Conservation (phyloP, 1,140 invertebrate genomes). For the Dolichoris vasculosae region DNA sequence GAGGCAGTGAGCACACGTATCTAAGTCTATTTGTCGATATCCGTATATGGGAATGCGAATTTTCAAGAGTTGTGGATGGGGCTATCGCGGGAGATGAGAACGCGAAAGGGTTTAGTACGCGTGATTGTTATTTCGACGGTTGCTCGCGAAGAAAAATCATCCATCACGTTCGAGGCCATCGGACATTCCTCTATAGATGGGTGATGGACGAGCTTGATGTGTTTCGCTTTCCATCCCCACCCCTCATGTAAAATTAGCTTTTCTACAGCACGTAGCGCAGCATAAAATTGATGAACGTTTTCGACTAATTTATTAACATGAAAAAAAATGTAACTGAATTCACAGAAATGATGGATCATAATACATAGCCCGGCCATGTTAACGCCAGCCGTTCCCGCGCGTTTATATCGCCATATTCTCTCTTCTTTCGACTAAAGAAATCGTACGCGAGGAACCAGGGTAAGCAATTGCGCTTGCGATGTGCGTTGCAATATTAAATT, state of each 20-base stretch:
- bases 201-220: conserved; percentile 42
- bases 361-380: too few relatives aligned
- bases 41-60: not conserved
- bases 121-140: conserved; percentile 7
- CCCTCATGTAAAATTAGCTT: conserved; percentile 59
- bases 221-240: conserved; percentile 25
- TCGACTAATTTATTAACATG: conserved; percentile 72
- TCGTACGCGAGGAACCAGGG: too few relatives aligned
- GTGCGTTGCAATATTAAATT: not conserved
- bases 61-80: too few relatives aligned
- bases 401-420: too few relatives aligned
- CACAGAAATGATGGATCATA: conserved; percentile 53
- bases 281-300: conserved; percentile 72
- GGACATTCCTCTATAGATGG: conserved; percentile 53
- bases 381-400: too few relatives aligned
- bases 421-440: too few relatives aligned
- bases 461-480: too few relatives aligned
- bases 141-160: conserved; percentile 69
- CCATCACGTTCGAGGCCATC: conserved; percentile 72
- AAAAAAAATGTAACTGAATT: conserved; percentile 62
- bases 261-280: conserved; percentile 62
- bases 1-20: too few relatives aligned
- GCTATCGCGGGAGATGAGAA: not conserved
- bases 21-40: not conserved
- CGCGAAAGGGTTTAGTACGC: not conserved